Evolutionary conservation across 2,113 vertebrate genomes (phyloP), one percentile per base, ranked within the genome.

Genomic region (Microtus richardsoni): DNA sequence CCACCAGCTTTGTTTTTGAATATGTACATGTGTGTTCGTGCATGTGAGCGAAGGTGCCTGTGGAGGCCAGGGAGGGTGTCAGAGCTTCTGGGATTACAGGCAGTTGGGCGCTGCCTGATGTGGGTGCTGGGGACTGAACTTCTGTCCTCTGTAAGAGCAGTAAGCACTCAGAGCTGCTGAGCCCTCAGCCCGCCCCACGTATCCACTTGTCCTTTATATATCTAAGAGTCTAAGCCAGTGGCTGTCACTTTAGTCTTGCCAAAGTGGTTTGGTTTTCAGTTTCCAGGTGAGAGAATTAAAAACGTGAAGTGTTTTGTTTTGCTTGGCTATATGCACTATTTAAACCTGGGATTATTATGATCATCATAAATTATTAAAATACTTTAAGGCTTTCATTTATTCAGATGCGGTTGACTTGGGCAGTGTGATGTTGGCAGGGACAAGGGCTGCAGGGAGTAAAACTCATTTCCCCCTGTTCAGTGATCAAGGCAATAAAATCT

Each of bases 301-400:
- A 91, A 94, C n/a, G 64, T 75, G 54, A 93, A 84, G 49, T 75
- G 41, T 33, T 96, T 95, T 93, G 82, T 73, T 41, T 91, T 95
- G 95, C 92, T 97, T 95, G 86, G 91, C 54, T 91, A 28, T 52
- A 49, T 11, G 17, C 36, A 41, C 85, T 68, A 6, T 85, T 93
- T 96, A 88, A 94, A 88, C 94, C 64, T 85, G 66, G 80, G 73
- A 82, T 94, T 91, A 95, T 96, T 94, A 91, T 95, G 80, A 88
- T 83, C 74, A 28, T 86, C 71, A 24, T 62, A 94, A 91, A 97
- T 97, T 96, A 98, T 95, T 97, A 96, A 95, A 97, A 97, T 97
- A 93, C 91, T 97, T 97, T 98, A 97, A 64, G 96, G 92, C 97
- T 98, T 98, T 97, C 97, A 87, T 98, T 98, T 98, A 98, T 98